phyloP scores from a whole-genome alignment of 2,888 invertebrate species.

The Hydrotaea diabolus region DNA sequence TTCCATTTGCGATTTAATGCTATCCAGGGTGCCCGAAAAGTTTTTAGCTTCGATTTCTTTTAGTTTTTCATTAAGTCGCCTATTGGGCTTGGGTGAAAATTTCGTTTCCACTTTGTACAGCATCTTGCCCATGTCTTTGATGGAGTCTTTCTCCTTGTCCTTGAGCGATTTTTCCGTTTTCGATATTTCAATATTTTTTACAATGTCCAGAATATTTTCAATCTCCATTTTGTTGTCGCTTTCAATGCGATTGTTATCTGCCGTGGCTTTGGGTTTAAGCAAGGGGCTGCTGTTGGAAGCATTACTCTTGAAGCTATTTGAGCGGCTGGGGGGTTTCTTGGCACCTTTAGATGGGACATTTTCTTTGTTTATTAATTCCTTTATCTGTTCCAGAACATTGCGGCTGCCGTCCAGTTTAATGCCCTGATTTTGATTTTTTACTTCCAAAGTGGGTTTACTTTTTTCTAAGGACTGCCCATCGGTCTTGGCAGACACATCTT shows the following conservation, averaged over 20 bases:
- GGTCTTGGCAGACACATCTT: constrained; percentile 32
- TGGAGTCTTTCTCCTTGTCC: constrained; percentile 27
- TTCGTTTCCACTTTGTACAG: constrained; percentile 73
- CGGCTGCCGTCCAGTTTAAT: constrained; percentile 27
- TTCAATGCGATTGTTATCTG: constrained; percentile 59
- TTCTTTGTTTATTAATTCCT: constrained; percentile 59
- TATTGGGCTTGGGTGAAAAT: constrained; percentile 70
- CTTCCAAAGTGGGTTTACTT: background rate
- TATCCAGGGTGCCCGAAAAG: constrained; percentile 79
- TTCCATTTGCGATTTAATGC: constrained; percentile 78
- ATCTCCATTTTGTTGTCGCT: constrained; percentile 74
- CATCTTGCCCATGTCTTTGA: constrained; percentile 74
- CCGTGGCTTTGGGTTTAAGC: constrained; percentile 54
- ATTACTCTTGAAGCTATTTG: constrained; percentile 72
- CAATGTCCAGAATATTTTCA: constrained; percentile 73
- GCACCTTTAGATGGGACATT: constrained; percentile 19
- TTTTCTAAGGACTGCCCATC: background rate
- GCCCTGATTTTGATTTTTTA: constrained; percentile 52
- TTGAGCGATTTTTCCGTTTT: constrained; percentile 45
- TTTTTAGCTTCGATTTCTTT: constrained; percentile 79
- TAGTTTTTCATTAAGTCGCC: constrained; percentile 74
- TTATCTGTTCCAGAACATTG: constrained; percentile 54
- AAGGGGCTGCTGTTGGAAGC: constrained; percentile 62
- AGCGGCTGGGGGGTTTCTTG: constrained; percentile 69
- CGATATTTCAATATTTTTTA: constrained; percentile 73